Evolutionary conservation across 2,113 vertebrate species (phyloP), one percentile per base, ranked within the genome.

Genomic region (Willisornis vidua): DNA sequence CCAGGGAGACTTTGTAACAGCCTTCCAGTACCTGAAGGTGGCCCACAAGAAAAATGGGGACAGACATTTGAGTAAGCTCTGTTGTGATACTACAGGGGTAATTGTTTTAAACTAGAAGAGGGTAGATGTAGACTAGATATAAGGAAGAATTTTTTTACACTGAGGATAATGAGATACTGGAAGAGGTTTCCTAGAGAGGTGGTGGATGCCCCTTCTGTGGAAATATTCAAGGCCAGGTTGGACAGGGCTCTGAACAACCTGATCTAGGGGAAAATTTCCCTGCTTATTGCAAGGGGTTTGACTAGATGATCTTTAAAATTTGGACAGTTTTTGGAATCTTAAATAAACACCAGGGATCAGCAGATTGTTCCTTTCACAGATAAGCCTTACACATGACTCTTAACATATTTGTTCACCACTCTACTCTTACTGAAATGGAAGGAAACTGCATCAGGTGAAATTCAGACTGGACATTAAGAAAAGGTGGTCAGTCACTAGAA

Each of bases 61-160:
- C 18, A 35, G 29, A 81, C 9, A 1, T 81, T 70, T 52, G 33
- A 26, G 15, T 19, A 29, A 45, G 6, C 5, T 18, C 7, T 37
- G 39, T 45, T 49, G 19, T 0, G 0, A 61, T 31, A 59, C 22
- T 26, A 71, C 67, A 59, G 43, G 7, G 5, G 1, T 20, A 31
- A 41, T 71, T 18, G 16, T 59, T 82, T 72, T 66, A 61, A 76
- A 66, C 11, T 23, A 55, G 49, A 72, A 45, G 19, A 81, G 20
- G 8, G 9, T 35, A 43, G 9, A 37, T 59, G 22, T n/a, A 45
- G 29, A n/a, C 9, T 39, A 62, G 14, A 48, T 43, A 43, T 5
- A 35, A 41, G 28, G 12, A 28, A 65, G 14, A 65, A 4, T n/a
- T 39, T 39, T 57, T 51, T 39, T 31, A 54, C 4, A 23, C 4